These are phyloP conservation scores for Montipora capitata DNA, from an alignment of 92 coral and sea anemone genomes.

Conservation along the genomic window DNA sequence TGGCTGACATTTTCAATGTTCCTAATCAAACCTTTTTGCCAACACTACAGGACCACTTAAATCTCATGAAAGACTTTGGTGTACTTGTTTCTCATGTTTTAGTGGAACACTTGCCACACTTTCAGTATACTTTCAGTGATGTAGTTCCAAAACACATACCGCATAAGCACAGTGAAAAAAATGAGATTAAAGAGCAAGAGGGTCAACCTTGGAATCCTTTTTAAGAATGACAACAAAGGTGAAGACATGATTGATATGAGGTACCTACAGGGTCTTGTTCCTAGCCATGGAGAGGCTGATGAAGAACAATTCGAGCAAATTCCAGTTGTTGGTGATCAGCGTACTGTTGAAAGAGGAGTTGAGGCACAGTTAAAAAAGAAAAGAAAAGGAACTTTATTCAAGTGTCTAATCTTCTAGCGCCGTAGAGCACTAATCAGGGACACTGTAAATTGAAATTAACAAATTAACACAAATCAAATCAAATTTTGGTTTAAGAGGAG, in stretches of 20 bases:
- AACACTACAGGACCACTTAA: conserved; percentile 45
- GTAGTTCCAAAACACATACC: conserved; percentile 58
- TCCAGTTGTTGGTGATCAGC: conserved; percentile 78
- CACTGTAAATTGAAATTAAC: no score
- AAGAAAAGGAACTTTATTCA: no score
- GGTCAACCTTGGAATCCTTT: conserved; percentile 67
- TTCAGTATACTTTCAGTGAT: conserved; percentile 50
- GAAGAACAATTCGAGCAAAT: conserved; percentile 45
- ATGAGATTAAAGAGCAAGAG: conserved; percentile 40
- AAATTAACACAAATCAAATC: no score
- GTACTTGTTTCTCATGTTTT: conserved; percentile 68
- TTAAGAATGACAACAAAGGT: conserved; percentile 71
- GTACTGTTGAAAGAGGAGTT: conserved; percentile 75
- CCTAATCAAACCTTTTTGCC: conserved; percentile 68
- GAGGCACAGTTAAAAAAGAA: conserved; percentile 45
- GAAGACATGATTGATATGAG: conserved; percentile 74
- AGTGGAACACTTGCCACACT: conserved; percentile 59
- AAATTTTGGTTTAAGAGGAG: no score
- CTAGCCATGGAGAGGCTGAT: conserved; percentile 43
- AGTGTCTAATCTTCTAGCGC: no score
- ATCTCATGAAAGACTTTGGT: conserved; percentile 28
- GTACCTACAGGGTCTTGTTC: conserved; percentile 59
- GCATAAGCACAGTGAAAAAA: conserved; percentile 45
- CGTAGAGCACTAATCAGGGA: no score
- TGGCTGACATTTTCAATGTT: conserved; percentile 50